Evolutionary conservation across 2,888 invertebrate species (phyloP), one percentile per base, ranked within the genome.

Genomic region (Plemyria rubiginata): DNA sequence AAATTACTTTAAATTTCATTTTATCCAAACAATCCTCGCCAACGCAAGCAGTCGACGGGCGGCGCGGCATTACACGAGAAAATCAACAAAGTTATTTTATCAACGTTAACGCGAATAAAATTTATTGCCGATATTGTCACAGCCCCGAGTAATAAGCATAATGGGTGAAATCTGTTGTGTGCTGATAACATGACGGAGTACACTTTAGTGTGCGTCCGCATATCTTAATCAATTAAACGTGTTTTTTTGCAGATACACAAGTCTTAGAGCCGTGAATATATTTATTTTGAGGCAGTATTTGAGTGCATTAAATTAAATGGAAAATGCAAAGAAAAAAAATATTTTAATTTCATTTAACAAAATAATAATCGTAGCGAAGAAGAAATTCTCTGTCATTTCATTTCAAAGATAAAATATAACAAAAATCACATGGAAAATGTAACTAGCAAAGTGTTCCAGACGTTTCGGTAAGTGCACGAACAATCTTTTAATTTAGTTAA

Each of bases 401-500:
- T 45, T 45, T 16, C 16, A 45, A 45, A 45, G 29, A 29, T 13
- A 49, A 49, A 22, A 29, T 8, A 13, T 11, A 0, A 28, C 28
- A 48, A 48, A 48, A 48, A 78, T 77, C 79, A 78, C 78, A 82
- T 74, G 78, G 78, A 79, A 73, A 74, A 67, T 76, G 54, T 74
- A 74, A 76, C 73, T 68, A 71, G 65, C 74, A 74, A 82, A 86
- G 78, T 78, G 77, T 82, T 79, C 74, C 75, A 85, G 84, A 84
- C 82, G 80, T 84, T 87, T 84, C 79, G 79, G 85, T 86, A 82
- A 89, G 84, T 86, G 88, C 82, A 87, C 88, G 86, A 85, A 87
- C 86, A 88, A 86, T 92, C 90, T 92, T 91, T 92, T 91, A 91
- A 91, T 92, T 92, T 90, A 89, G 87, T 90, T 92, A 92, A 92